Percentiles rank a stretch among this genome's conserved stretches.
These are phyloP conservation scores for Myotis vivesi DNA, from an alignment of 2,797 vertebrate species.

Conservation along the genomic window DNA sequence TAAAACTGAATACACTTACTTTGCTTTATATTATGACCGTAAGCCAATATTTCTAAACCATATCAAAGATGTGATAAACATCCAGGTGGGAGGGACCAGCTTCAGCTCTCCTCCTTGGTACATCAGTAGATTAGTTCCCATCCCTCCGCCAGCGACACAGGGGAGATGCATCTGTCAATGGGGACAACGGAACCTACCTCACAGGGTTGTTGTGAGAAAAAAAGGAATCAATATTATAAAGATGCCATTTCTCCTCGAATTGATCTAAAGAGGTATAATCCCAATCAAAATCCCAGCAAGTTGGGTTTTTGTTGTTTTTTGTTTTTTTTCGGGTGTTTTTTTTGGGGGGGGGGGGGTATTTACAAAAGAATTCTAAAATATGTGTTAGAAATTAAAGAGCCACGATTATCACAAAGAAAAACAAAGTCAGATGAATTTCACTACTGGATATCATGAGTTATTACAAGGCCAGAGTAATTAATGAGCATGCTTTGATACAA, in stretches of 20 bases:
- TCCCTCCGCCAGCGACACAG: not conserved
- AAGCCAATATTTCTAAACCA: not conserved
- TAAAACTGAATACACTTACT: not conserved
- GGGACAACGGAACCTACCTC: not conserved
- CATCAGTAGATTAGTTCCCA: not conserved
- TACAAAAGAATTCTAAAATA: not conserved
- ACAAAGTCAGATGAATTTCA: conserved; percentile 40
- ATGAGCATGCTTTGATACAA: not conserved
- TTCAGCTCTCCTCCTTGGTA: not conserved
- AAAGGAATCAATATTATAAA: not conserved
- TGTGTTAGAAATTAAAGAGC: conserved; percentile 3
- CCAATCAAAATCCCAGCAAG: not conserved
- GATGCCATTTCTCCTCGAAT: not conserved
- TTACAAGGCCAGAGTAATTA: conserved; percentile 42
- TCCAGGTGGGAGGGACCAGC: not conserved
- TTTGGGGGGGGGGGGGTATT: not conserved
- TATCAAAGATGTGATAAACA: not conserved
- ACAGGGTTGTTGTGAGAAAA: not conserved
- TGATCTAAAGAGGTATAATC: not conserved
- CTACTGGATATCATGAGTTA: not conserved
- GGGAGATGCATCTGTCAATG: not conserved
- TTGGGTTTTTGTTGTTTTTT: not conserved
- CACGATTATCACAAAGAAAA: not conserved
- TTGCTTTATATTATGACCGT: not conserved
- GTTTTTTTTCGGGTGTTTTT: not conserved